Base-by-base conservation (phyloP, 2,888 invertebrate species). In the Cosmopolites sordidus region DNA sequence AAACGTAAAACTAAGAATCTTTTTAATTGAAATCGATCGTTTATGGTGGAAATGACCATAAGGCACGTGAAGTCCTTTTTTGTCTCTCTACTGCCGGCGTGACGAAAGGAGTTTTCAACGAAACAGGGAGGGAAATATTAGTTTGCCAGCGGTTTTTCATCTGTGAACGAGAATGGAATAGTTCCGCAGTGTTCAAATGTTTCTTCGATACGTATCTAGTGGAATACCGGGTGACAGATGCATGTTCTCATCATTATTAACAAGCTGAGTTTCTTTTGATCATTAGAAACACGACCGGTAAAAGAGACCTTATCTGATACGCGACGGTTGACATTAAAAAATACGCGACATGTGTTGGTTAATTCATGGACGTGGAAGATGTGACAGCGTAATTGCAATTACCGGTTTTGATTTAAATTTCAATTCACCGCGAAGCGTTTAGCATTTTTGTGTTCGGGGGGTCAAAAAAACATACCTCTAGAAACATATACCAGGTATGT, bases 11-110 rank as follows among this genome's bases (percentile, higher is more conserved):
- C 43, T n/a, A n/a, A 40, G 42, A 48, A 27, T 48, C 27, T 43
- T 33, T 50, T 43, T 38, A 43, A 50, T 44, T 50, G 43, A 50
- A 50, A 43, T 43, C n/a, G 49, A 50, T 50, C 43, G 33, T 43
- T 43, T 43, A 43, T 6, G 15, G 49, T 6, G 12, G 15, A 16
- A 16, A 37, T 49, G 43, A 22, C 29, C 16, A 15, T 44, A 43
- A 38, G 15, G 48, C 22, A 39, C 39, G 6, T 16, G 12, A 22
- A 22, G 8, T 5, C 22, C 22, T 22, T 22, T 33, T 33, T 33
- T 33, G 3, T 27, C 27, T 33, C n/a, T 12, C 33, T 12, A 33
- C 33, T 22, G 22, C n/a, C n/a, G n/a, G n/a, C n/a, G n/a, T n/a
- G n/a, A n/a, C n/a, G n/a, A n/a, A n/a, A n/a, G n/a, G n/a, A n/a